Evolutionary conservation across 2,888 invertebrate genomes (phyloP), one percentile per base, ranked within the genome.

Genomic region (Lepas anatifera): DNA sequence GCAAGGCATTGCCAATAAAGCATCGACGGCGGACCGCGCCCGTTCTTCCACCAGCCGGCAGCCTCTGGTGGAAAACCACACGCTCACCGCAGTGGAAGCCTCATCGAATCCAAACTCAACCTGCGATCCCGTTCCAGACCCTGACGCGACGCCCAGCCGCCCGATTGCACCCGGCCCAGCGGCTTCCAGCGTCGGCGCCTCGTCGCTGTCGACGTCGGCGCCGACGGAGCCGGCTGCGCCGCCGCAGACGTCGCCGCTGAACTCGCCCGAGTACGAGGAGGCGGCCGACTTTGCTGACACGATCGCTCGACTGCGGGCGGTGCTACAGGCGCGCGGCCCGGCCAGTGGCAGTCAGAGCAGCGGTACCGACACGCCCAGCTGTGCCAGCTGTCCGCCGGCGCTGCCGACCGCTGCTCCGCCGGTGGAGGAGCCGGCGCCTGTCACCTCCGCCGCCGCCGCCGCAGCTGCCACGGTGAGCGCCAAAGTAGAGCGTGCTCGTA

Each of bases 1-100:
- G 63, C 71, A 27, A 71, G 72, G 41, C 50, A 66, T 18, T 70
- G 71, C 66, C 71, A 72, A 13, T 48, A 69, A 27, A 39, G 69
- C 18, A 29, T 70, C 29, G 67, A 70, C 35, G 71, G 70, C 70
- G 68, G 35, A 32, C 37, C 48, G 71, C 70, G 35, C 72, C 72
- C 25, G 41, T 10, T 6, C 29, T 6, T 1, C 29, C 4, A 10
- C 4, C 29, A 0, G 4, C 29, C 16, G 18, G 16, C 11, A 10
- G 41, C n/a, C n/a, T n/a, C n/a, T n/a, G n/a, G n/a, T n/a, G n/a
- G n/a, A n/a, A n/a, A n/a, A n/a, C n/a, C n/a, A n/a, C n/a, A n/a
- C n/a, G n/a, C n/a, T n/a, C n/a, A n/a, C n/a, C n/a, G n/a, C n/a
- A n/a, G n/a, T n/a, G n/a, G n/a, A n/a, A n/a, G n/a, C n/a, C n/a